phyloP scores from a whole-genome alignment of 2,797 vertebrate genomes.

The Acipenser oxyrinchus region DNA sequence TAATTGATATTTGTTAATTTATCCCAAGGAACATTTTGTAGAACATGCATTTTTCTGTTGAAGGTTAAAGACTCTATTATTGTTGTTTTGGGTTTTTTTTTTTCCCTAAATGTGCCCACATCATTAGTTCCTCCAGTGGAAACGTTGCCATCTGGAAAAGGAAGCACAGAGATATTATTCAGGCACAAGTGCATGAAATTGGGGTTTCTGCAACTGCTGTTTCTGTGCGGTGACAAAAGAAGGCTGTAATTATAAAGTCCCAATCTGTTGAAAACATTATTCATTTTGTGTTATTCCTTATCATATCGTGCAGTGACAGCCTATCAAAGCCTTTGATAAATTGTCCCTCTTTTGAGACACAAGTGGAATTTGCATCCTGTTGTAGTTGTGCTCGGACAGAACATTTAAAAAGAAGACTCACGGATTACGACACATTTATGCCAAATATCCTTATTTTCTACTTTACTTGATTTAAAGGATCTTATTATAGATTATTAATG shows the following conservation, averaged over 20 bases:
- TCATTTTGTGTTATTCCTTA: conserved; percentile 95
- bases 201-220: conserved; percentile 81
- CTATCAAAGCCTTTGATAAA: conserved; percentile 78
- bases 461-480: too few relatives aligned
- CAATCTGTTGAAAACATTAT: conserved; percentile 91
- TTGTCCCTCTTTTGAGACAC: conserved; percentile 53
- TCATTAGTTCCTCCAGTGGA: conserved; percentile 98
- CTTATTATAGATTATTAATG: too few relatives aligned
- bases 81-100: conserved; percentile 70
- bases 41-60: conserved; percentile 92
- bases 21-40: conserved; percentile 90
- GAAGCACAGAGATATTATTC: conserved; percentile 87
- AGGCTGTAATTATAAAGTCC: conserved; percentile 84
- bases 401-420: too few relatives aligned
- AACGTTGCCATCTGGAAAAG: conserved; percentile 98
- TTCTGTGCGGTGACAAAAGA: conserved; percentile 67
- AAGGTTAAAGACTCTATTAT: conserved; percentile 99
- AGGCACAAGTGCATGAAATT: conserved; percentile 99
- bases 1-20: conserved; percentile 99
- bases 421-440: too few relatives aligned
- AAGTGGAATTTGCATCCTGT: conserved; percentile 36
- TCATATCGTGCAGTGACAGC: conserved; percentile 90
- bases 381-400: conserved; percentile 10
- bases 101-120: conserved; percentile 88
- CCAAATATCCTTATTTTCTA: too few relatives aligned